phyloP scores from a whole-genome alignment of 2,888 invertebrate species.

The Biston betularia region DNA sequence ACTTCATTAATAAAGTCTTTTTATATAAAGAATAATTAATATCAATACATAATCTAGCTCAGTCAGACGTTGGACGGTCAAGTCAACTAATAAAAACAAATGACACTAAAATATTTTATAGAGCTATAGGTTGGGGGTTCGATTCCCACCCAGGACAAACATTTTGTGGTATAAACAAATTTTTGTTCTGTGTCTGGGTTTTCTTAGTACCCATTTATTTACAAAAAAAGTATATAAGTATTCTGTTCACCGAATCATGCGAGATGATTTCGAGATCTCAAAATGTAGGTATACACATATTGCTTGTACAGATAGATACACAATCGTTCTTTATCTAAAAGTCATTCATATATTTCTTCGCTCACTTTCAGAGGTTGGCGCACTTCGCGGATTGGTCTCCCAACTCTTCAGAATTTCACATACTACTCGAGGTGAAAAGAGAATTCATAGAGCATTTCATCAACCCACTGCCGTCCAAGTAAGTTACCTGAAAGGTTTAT shows the following conservation, averaged over 20 bases:
- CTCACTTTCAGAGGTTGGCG: conserved; percentile 84
- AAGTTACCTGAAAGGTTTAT: conserved; percentile 55
- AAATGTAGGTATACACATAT: no score
- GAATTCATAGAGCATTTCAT: conserved; percentile 90
- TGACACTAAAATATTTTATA: background rate
- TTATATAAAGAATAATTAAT: background rate
- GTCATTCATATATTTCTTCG: background rate
- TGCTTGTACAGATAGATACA: no score
- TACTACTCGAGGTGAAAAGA: conserved; percentile 89
- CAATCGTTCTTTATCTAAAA: no score
- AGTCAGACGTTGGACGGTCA: background rate
- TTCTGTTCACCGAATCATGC: no score
- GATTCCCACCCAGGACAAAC: no score
- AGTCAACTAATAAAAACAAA: background rate
- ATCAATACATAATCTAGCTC: background rate
- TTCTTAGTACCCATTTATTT: no score
- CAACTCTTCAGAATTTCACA: conserved; percentile 90
- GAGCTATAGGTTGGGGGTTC: no score
- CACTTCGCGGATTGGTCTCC: conserved; percentile 92
- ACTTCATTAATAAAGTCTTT: background rate
- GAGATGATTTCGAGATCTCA: no score
- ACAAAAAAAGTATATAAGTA: no score
- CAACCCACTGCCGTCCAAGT: conserved; percentile 84
- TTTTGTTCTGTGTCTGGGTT: no score
- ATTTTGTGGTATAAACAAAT: no score